phyloP scores from a whole-genome alignment of 1,140 invertebrate species.

The Chironomus tepperi region DNA sequence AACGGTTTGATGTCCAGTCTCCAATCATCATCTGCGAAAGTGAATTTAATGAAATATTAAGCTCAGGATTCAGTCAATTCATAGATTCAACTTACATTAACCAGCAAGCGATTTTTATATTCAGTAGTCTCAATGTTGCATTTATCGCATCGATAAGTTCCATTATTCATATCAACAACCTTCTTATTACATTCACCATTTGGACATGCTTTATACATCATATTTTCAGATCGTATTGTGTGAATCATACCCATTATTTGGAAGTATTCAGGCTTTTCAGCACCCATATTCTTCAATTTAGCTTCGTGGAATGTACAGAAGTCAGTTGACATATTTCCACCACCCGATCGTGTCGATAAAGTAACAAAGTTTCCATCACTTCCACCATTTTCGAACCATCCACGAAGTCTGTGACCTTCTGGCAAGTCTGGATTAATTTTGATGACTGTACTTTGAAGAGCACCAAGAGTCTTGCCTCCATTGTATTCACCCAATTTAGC shows the following conservation, averaged over 20 bases:
- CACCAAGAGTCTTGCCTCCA: constrained; percentile 51
- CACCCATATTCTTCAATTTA: constrained; percentile 52
- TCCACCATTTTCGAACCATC: constrained; percentile 82
- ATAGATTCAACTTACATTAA: constrained; percentile 53
- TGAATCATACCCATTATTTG: constrained; percentile 58
- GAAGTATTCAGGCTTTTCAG: constrained; percentile 72
- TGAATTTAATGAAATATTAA: constrained; percentile 32
- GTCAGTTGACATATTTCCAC: constrained; percentile 40
- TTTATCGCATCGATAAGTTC: constrained; percentile 88
- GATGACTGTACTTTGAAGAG: constrained; percentile 48
- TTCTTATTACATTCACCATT: constrained; percentile 86
- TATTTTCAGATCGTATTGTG: constrained; percentile 53
- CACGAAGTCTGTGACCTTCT: constrained; percentile 74
- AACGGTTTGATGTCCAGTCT: constrained; percentile 71
- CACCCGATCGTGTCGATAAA: constrained; percentile 31
- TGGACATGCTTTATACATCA: constrained; percentile 85
- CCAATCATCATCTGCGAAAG: constrained; percentile 59
- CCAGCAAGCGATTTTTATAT: constrained; percentile 78
- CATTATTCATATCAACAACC: constrained; percentile 78
- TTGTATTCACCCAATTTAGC: constrained; percentile 63
- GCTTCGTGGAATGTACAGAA: constrained; percentile 63
- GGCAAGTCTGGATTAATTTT: constrained; percentile 82
- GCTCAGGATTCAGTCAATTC: too few species aligned
- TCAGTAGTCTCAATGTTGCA: constrained; percentile 76
- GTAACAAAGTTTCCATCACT: constrained; percentile 35